Percentiles rank a stretch among this genome's conserved stretches.
These are phyloP conservation scores for Darevskia nairensis DNA, from an alignment of 2,797 vertebrate genomes.

Conservation along the genomic window DNA sequence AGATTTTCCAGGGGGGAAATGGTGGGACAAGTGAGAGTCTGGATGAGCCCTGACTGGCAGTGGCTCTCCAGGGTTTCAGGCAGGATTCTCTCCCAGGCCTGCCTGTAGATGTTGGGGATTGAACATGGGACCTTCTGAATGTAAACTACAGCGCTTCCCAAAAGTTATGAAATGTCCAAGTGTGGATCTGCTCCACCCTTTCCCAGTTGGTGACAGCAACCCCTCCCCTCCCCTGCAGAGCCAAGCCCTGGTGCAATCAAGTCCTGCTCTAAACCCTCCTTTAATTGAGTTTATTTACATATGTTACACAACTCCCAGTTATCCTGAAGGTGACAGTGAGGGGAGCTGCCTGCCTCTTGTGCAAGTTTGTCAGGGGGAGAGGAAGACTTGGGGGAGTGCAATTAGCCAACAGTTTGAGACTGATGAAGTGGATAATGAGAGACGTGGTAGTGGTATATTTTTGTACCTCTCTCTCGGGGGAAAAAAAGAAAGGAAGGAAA, in stretches of 20 bases:
- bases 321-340: constrained; percentile 47
- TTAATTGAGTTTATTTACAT: fast-evolving
- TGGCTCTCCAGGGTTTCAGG: too few relatives aligned
- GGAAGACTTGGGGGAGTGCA: constrained; percentile 60
- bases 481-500: neutral
- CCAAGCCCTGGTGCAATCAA: neutral
- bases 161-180: too few relatives aligned
- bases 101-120: too few relatives aligned
- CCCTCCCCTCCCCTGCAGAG: neutral
- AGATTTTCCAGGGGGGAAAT: too few relatives aligned
- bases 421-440: constrained; percentile 76
- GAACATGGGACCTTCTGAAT: too few relatives aligned
- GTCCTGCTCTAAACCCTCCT: neutral
- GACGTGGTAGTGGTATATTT: constrained; percentile 50
- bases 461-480: constrained; percentile 24
- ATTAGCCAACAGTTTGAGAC: constrained; percentile 66
- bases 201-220: neutral
- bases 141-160: neutral
- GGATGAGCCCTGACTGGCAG: too few relatives aligned
- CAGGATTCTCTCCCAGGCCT: too few relatives aligned
- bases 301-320: fast-evolving
- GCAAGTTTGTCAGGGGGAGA: constrained; percentile 53
- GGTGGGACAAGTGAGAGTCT: too few relatives aligned
- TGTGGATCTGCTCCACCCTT: fast-evolving
- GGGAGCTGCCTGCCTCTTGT: constrained; percentile 20